Conservation (phyloP, 1,140 invertebrate species). For the Lordiphosa clarofinis region DNA sequence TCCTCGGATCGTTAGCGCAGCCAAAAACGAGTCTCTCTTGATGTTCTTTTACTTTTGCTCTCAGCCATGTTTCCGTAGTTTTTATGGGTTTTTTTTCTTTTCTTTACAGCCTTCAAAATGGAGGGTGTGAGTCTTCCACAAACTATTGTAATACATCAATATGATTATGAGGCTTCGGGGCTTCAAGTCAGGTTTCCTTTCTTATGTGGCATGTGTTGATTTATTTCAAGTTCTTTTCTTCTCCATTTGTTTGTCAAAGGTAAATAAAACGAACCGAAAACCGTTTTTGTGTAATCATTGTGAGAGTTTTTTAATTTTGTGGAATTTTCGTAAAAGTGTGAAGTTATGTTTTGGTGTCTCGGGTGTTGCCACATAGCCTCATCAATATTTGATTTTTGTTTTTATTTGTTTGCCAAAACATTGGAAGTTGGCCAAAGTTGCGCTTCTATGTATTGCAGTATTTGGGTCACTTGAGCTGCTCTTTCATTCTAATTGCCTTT, state of each 20-base stretch:
- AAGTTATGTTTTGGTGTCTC: constrained; percentile 5
- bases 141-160: constrained; percentile 71
- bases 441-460: neutral
- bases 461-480: constrained; percentile 12
- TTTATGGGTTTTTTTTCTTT: constrained; percentile 47
- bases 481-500: constrained; percentile 46
- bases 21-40: constrained; percentile 6
- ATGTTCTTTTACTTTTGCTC: constrained; percentile 44
- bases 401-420: constrained; percentile 6
- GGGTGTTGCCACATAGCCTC: constrained; percentile 13
- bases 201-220: constrained; percentile 65
- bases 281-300: constrained; percentile 38
- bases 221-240: constrained; percentile 58
- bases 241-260: constrained; percentile 52
- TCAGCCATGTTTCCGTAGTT: constrained; percentile 55
- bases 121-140: constrained; percentile 40
- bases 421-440: constrained; percentile 3
- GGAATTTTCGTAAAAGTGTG: neutral
- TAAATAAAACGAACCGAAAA: constrained; percentile 48
- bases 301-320: constrained; percentile 7
- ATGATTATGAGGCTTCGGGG: constrained; percentile 58
- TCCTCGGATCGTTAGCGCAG: neutral
- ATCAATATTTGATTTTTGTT: constrained; percentile 36
- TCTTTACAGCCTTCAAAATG: constrained; percentile 5
- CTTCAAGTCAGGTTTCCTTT: constrained; percentile 20